Evolutionary conservation across 2,113 vertebrate species (phyloP), one percentile per base, ranked within the genome.

Genomic region (Oostethus manadensis): DNA sequence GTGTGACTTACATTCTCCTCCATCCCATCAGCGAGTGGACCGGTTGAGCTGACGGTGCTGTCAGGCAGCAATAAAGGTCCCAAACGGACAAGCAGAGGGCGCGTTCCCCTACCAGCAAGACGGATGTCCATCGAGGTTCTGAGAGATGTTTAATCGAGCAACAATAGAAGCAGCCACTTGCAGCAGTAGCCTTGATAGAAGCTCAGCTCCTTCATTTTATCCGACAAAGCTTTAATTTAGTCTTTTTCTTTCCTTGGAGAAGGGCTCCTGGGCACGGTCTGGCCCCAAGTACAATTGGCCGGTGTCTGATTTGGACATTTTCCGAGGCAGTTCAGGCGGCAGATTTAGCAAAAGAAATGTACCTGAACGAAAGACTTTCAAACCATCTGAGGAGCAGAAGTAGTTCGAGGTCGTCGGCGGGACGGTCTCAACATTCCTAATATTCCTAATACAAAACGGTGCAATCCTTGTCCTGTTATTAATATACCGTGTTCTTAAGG

Each of bases 161-260:
- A 84, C 81, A 85, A 84, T 81, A 63, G 80, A 77, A 56, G 18
- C 81, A 77, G 67, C 74, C 85, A 76, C 61, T 59, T 83, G 79
- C 58, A 71, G 70, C 73, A 53, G 51, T 16, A 70, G 71, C 79
- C 70, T 70, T 69, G 67, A 84, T 63, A 54, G 65, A 80, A 74
- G 71, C 81, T 78, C 72, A 70, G 70, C 60, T 74, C 66, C 68
- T 74, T 72, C 72, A 81, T 87, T 83, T 81, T 78, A 40, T 20
- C 61, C 74, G 77, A 82, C 80, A 85, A 84, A 84, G 77, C 75
- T 71, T 44, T 64, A 70, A 68, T 77, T 80, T 75, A 49, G 62
- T 64, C 56, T 69, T 73, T 73, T 68, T 82, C 71, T 68, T 64
- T 59, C 21, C 9, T 60, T 64, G 18, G 60, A 57, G 59, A 56